Conservation (phyloP, 2,113 vertebrate genomes). For the Alligator mississippiensis region DNA sequence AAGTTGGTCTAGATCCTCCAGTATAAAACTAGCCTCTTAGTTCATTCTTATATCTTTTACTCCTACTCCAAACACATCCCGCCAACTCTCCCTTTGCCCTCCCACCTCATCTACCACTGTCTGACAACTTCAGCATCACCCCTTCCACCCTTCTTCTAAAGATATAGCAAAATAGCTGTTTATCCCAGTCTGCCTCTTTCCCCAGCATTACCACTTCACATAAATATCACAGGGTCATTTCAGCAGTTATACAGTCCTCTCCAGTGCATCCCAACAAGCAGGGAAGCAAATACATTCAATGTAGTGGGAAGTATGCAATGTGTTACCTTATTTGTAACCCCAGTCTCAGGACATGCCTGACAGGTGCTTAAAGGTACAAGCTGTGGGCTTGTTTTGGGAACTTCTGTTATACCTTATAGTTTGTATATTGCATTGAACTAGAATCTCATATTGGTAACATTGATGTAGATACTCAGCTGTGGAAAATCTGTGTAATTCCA, state of each 20-base stretch:
- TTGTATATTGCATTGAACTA: not conserved
- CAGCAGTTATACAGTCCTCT: not conserved
- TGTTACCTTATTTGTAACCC: fast-evolving
- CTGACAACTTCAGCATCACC: not conserved
- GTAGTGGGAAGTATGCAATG: not conserved
- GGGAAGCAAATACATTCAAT: not conserved
- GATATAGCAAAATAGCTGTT: not conserved
- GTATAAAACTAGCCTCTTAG: not conserved
- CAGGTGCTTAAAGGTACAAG: not conserved
- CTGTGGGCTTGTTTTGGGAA: not conserved
- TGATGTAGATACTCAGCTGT: not conserved
- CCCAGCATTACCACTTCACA: not conserved
- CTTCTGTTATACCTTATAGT: not conserved
- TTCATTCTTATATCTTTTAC: not conserved
- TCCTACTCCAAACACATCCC: not conserved
- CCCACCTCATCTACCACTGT: not conserved
- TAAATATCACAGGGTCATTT: not conserved
- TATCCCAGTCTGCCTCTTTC: not conserved
- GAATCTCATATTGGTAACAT: fast-evolving
- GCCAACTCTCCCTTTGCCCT: not conserved
- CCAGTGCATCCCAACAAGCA: not conserved
- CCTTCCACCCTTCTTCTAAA: not conserved
- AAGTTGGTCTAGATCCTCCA: too few species aligned
- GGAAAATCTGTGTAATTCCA: not conserved
- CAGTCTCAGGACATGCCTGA: not conserved